Evolutionary conservation across 53 echinoderm and acorn worm species (phyloP), one percentile per base, ranked within the genome.

Genomic region (Holothuria scabra): DNA sequence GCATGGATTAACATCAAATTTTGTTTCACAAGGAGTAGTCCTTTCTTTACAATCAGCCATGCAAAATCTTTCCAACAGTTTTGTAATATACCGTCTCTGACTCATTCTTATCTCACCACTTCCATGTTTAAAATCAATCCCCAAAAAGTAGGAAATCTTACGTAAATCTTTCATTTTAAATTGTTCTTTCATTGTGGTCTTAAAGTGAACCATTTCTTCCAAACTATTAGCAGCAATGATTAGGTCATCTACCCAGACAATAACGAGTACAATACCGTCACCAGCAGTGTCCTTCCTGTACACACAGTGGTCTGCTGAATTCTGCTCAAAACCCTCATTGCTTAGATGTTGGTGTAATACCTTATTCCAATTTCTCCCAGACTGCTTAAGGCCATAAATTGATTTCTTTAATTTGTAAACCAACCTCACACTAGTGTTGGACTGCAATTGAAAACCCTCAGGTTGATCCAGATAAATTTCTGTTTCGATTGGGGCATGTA

Each of bases 161-260:
- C 25, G 12, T 0, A 75, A 1, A 56, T 52, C 76, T 69, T 78
- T 86, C 86, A 86, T 86, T 31, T 63, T 86, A 22, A 76, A 86
- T 64, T 80, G 60, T 19, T 21, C 18, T 66, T 86, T 65, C 86
- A 86, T 86, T 35, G 56, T 46, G 32, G 2, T 21, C 74, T 87
- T 87, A 56, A 81, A 87, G 1, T 79, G 33, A 46, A 0, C 41
- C 55, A 87, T 1, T 1, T 66, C 23, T 20, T 31, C 34, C 28
- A 34, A 63, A 83, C 62, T 72, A 35, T 44, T 87, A 12, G 88
- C 88, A 26, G 88, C 88, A 55, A 88, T 60, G 31, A 83, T 18
- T 1, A 88, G 69, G 58, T 88, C 88, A 74, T 88, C 88, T 26
- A 88, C 88, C 88, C 83, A 88, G 61, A 88, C 82, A 56, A 83